Conservation (phyloP, 2,888 invertebrate genomes). For the Stenichneumon culpator region DNA sequence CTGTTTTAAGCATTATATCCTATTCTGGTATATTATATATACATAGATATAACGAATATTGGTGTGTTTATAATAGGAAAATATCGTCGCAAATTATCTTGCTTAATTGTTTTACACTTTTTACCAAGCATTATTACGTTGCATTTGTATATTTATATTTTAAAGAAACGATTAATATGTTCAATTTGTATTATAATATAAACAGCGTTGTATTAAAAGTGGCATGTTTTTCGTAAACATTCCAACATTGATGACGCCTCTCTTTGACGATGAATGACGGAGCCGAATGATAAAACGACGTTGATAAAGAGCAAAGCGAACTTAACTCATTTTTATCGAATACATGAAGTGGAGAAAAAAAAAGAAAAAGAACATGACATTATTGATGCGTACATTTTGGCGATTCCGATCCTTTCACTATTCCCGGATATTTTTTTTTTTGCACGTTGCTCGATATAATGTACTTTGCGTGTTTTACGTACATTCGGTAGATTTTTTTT, state of each 20-base stretch:
- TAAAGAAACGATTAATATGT: constrained; percentile 80
- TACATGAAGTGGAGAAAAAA: constrained; percentile 22
- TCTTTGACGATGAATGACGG: constrained; percentile 45
- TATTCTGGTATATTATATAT: constrained; percentile 69
- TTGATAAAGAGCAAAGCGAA: constrained; percentile 39
- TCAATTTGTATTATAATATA: constrained; percentile 81
- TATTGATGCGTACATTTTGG: constrained; percentile 6
- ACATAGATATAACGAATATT: constrained; percentile 61
- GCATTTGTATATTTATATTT: constrained; percentile 82
- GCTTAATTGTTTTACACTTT: constrained; percentile 70
- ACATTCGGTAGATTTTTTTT: constrained; percentile 47
- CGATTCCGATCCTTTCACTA: neutral
- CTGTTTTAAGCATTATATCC: constrained; percentile 75
- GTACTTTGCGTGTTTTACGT: neutral
- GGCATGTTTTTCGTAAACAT: constrained; percentile 82
- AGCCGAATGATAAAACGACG: constrained; percentile 22
- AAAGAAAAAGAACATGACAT: constrained; percentile 15
- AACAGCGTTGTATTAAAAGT: constrained; percentile 79
- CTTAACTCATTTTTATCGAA: constrained; percentile 22
- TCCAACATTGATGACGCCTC: constrained; percentile 72
- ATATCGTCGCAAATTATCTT: constrained; percentile 65
- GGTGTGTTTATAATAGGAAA: constrained; percentile 68
- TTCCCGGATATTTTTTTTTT: constrained; percentile 6
- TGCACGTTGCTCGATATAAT: constrained; percentile 13
- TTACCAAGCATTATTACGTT: constrained; percentile 77